A percentile compares a stretch with the other conserved stretches of the same genome.
Evolutionary conservation across 2,888 invertebrate genomes (phyloP).

Genomic region (Lasioglossum leucozonium): DNA sequence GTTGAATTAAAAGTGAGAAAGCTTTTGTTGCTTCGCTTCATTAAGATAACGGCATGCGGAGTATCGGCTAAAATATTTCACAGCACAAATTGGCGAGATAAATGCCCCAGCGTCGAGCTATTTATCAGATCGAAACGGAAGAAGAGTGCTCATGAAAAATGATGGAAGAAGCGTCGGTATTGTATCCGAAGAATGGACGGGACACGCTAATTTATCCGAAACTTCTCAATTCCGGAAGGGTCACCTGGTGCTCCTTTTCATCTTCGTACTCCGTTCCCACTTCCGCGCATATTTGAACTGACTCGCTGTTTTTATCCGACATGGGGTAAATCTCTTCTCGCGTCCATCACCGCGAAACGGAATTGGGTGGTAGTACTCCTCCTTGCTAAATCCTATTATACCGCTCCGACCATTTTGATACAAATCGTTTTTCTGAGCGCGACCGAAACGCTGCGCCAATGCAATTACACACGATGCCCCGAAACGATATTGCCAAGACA

Average conservation of each 20-base stretch:
- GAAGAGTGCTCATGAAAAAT: neutral
- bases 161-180: neutral
- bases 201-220: constrained; percentile 12
- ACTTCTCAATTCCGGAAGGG: constrained; percentile 4
- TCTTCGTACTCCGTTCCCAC: constrained; percentile 8
- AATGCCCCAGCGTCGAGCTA: neutral
- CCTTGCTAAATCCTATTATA: constrained; percentile 1
- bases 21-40: no score
- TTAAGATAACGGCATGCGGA: no score
- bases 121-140: neutral
- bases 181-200: neutral
- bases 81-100: neutral
- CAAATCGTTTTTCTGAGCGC: neutral
- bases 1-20: no score
- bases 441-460: neutral
- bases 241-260: neutral
- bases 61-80: neutral
- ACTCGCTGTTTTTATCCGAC: constrained; percentile 2
- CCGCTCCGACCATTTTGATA: neutral
- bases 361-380: constrained; percentile 5
- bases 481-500: neutral
- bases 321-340: constrained; percentile 7
- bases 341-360: neutral
- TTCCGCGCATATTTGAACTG: neutral
- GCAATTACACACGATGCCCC: neutral